Evolutionary conservation across 2,888 invertebrate species (phyloP).

Genomic region (Tromatobia lineatoria): DNA sequence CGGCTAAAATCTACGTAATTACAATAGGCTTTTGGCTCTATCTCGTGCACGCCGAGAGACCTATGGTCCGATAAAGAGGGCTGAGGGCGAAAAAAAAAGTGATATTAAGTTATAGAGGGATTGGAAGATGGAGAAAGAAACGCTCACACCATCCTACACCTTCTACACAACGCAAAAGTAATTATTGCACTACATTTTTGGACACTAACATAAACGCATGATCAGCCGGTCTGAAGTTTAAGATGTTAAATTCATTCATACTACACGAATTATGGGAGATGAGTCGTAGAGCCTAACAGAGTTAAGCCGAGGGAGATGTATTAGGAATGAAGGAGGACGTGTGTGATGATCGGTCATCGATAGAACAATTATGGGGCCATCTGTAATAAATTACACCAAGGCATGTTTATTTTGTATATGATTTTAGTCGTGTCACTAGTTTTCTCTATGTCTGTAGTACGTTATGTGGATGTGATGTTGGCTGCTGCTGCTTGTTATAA

Average conservation of each 20-base stretch:
- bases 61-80: conserved; percentile 30
- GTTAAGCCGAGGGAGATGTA: conserved; percentile 46
- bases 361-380: conserved; percentile 75
- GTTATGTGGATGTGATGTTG: conserved; percentile 81
- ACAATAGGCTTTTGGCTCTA: conserved; percentile 46
- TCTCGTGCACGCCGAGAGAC: conserved; percentile 52
- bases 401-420: conserved; percentile 81
- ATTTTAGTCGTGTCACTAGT: conserved; percentile 82
- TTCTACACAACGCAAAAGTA: conserved; percentile 50
- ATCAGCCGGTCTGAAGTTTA: conserved; percentile 77
- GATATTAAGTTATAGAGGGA: background rate
- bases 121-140: conserved; percentile 30
- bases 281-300: background rate
- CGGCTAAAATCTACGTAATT: conserved; percentile 54
- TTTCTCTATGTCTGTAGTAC: conserved; percentile 75
- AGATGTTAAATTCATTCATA: conserved; percentile 61
- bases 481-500: conserved; percentile 81
- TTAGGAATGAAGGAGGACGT: conserved; percentile 62
- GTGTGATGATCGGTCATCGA: conserved; percentile 73
- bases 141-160: conserved; percentile 25
- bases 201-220: conserved; percentile 39
- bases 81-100: background rate
- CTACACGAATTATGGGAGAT: conserved; percentile 58
- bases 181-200: conserved; percentile 75
- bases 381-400: conserved; percentile 84